These are phyloP conservation scores for Holotrichia oblita DNA, from an alignment of 1,140 invertebrate species.

Conservation along the genomic window DNA sequence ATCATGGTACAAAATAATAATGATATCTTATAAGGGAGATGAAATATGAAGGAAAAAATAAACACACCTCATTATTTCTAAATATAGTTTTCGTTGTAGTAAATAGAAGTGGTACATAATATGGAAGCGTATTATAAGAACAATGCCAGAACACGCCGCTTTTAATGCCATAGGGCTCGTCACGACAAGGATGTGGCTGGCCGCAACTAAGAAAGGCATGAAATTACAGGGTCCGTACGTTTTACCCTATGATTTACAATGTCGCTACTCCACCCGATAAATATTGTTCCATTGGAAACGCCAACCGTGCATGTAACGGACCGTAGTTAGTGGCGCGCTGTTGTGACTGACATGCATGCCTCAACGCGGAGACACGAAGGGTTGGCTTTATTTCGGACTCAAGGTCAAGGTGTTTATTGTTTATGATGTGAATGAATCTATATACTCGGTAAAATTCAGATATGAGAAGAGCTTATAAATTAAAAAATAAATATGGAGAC, in stretches of 20 bases:
- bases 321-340: constrained; percentile 43
- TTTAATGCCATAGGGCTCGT: constrained; percentile 1
- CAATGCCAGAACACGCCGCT: constrained; percentile 5
- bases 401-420: constrained; percentile 20
- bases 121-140: constrained; percentile 20
- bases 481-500: no score
- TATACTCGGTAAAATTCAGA: no score
- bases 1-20: background rate
- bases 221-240: constrained; percentile 45
- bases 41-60: background rate
- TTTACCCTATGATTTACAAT: constrained; percentile 48
- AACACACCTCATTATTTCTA: constrained; percentile 16
- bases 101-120: background rate
- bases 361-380: constrained; percentile 3
- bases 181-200: constrained; percentile 42
- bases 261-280: constrained; percentile 50
- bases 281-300: constrained; percentile 46
- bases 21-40: constrained; percentile 16
- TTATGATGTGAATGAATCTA: background rate
- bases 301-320: constrained; percentile 45
- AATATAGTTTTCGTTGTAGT: background rate
- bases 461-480: no score
- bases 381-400: background rate
- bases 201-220: constrained; percentile 42
- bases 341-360: constrained; percentile 11